Base-by-base conservation (phyloP, 2,113 vertebrate species). In the Eptesicus fuscus region DNA sequence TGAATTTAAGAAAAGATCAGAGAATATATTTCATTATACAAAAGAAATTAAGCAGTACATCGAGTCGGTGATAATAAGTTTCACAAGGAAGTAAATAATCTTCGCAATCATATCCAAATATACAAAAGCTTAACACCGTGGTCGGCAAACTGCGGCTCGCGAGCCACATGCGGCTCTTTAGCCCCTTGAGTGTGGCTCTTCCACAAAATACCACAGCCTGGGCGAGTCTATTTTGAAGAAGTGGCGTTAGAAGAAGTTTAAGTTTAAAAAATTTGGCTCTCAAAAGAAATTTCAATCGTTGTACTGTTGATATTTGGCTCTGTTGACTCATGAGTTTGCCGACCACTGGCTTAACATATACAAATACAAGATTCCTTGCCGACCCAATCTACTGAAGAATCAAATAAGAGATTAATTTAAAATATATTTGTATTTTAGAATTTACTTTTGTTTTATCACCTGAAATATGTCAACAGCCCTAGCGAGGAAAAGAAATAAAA, bases 1-100 rank as follows among this genome's bases (percentile, higher is more conserved):
- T 89, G 67, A 88, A 51, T 59, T 88, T 63, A 91, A 91, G 18
- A 67, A 93, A 70, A 89, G 5, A 49, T 35, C 23, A 89, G n/a
- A 89, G 56, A 86, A 35, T 79, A 89, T 69, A 91, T 53, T 69
- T 94, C 78, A 86, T 78, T 84, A 83, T 22, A 87, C 1, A 88
- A 11, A 3, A 83, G 14, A 83, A 83, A 49, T 32, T 42, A 86
- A 88, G 22, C 30, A 87, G n/a, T 44, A 69, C 22, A 69, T 82
- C 8, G 13, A 87, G 14, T 84, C 37, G 53, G 90, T 87, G 18
- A 2, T 17, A 83, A 13, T n/a, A 22, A 87, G 80, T 89, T 83
- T 7, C 47, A 86, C 5, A 94, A 69, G 25, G 53, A 92, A 96
- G 20, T 47, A 56, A 22, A 83, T 67, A 59, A 89, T 5, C 16